phyloP scores from a whole-genome alignment of 2,888 invertebrate genomes.

The Chrysodeixis includens region DNA sequence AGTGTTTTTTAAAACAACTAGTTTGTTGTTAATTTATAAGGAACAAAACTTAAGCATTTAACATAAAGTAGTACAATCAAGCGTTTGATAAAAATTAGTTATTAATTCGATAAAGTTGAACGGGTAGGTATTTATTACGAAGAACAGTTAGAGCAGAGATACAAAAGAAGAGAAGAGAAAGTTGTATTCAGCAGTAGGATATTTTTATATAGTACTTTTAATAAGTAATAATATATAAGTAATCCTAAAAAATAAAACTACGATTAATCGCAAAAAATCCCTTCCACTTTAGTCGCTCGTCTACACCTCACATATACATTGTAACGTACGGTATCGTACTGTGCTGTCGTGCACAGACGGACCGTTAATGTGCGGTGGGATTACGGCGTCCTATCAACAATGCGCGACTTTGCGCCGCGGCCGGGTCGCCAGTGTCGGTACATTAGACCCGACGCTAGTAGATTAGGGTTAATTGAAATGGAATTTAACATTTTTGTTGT shows the following conservation, averaged over 20 bases:
- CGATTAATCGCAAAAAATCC: background rate
- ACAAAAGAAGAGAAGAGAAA: no score
- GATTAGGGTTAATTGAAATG: constrained; percentile 45
- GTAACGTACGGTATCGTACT: constrained; percentile 69
- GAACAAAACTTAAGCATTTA: no score
- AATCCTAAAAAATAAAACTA: background rate
- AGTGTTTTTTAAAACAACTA: no score
- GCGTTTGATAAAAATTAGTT: no score
- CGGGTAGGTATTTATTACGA: no score
- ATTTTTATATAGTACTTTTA: no score
- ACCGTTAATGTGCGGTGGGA: constrained; percentile 72
- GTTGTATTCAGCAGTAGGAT: no score
- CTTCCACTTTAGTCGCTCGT: constrained; percentile 59
- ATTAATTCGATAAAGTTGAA: no score
- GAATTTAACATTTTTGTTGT: background rate
- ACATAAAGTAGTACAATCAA: no score
- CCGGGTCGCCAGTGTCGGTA: constrained; percentile 9
- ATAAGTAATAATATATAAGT: no score
- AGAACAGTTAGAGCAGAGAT: no score
- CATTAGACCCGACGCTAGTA: constrained; percentile 27
- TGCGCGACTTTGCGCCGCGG: constrained; percentile 37
- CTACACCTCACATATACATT: constrained; percentile 55
- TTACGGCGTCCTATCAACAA: constrained; percentile 65
- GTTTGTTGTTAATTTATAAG: no score
- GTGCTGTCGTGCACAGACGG: constrained; percentile 76